Evolutionary conservation across 2,113 vertebrate species (phyloP).

Genomic region (Murina feae): DNA sequence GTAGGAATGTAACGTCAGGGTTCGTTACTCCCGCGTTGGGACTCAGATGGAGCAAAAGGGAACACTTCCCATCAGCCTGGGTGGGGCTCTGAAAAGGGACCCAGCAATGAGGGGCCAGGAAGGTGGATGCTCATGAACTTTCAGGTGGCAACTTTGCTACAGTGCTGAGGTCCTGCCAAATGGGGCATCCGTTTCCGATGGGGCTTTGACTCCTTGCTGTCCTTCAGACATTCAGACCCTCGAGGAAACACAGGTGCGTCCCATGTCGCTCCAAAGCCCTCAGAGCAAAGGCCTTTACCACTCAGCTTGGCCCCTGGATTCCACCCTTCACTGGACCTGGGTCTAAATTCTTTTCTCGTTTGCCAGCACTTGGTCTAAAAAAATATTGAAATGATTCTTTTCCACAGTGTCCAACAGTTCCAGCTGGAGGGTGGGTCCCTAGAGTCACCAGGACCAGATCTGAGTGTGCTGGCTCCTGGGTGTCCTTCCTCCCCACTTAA

Average conservation of each 20-base stretch:
- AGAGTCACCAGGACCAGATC: rapidly evolving
- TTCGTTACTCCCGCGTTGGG: too few species aligned
- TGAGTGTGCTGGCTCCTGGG: rapidly evolving
- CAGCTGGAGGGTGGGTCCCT: rapidly evolving
- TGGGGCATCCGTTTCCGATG: rapidly evolving
- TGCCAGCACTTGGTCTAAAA: not conserved
- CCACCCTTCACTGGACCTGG: not conserved
- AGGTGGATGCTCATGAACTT: too few species aligned
- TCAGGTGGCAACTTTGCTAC: not conserved
- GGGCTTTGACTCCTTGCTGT: not conserved
- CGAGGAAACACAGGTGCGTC: rapidly evolving
- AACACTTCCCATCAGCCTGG: rapidly evolving
- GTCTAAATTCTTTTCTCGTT: not conserved
- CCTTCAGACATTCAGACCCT: too few species aligned
- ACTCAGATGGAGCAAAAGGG: not conserved
- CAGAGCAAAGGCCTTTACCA: not conserved
- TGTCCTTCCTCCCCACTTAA: rapidly evolving
- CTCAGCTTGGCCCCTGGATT: not conserved
- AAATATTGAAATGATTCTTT: not conserved
- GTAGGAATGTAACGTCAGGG: not conserved
- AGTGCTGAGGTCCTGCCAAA: not conserved
- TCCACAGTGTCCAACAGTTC: not conserved
- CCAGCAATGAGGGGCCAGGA: not conserved
- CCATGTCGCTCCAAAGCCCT: too few species aligned
- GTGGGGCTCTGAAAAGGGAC: not conserved